phyloP scores from a whole-genome alignment of 2,797 vertebrate genomes.

The Dendrocincla tyrannina region DNA sequence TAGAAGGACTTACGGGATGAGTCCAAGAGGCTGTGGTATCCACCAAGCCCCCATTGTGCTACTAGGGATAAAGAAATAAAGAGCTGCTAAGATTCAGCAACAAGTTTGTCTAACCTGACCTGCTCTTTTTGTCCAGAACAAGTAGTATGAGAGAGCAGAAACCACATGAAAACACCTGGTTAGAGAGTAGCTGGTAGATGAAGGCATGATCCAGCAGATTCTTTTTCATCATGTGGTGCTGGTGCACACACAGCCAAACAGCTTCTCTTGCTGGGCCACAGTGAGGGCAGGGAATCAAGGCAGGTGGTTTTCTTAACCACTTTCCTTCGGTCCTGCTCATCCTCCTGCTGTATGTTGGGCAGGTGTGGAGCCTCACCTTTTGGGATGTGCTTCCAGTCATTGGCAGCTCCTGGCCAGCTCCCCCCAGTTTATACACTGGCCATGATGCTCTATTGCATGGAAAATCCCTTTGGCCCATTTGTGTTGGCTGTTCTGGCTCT shows the following conservation, averaged over 20 bases:
- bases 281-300: background rate
- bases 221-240: background rate
- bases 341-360: background rate
- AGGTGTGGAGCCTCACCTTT: background rate
- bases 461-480: background rate
- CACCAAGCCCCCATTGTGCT: fast-evolving
- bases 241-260: fast-evolving
- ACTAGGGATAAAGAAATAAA: background rate
- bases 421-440: background rate
- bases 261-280: background rate
- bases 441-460: background rate
- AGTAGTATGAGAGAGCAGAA: background rate
- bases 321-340: background rate
- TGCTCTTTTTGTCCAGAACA: background rate
- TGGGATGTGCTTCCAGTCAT: fast-evolving
- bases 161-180: background rate
- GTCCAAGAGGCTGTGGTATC: background rate
- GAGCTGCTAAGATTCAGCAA: background rate
- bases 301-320: background rate
- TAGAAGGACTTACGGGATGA: background rate
- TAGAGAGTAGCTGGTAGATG: background rate
- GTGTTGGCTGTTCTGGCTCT: background rate
- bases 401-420: background rate
- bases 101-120: background rate
- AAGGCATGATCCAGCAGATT: background rate